Base-by-base conservation (phyloP, 2,113 vertebrate genomes). In the Hyla sarda region DNA sequence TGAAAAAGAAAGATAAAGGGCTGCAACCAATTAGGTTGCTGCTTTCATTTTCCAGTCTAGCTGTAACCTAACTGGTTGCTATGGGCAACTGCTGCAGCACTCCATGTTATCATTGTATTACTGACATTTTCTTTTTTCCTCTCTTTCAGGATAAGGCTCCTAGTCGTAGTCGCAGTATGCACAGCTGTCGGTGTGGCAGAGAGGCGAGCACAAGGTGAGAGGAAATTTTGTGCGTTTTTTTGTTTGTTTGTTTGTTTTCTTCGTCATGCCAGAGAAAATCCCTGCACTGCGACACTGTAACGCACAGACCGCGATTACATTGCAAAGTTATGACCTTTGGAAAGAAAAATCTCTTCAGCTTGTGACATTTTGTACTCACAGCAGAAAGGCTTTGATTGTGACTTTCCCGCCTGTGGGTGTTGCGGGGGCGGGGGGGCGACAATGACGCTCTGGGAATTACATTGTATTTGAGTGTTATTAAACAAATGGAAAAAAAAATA, bases 111-210 rank as follows among this genome's bases (percentile, higher is more conserved):
- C 9, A 17, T 8, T 48, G 3, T 80, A 30, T n/a, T 60, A 60
- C 28, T 81, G 8, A 25, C 7, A 37, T 50, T 25, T 10, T 83
- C 72, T 89, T 72, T 72, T 32, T 37, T 30, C 77, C 75, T 89
- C 72, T 73, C 45, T 90, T 92, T n/a, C 69, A 99, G 98, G 96
- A 97, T 95, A 94, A 92, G 92, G 89, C 87, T 97, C 90, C 92
- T 96, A 89, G 91, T 96, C 91, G 94, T 96, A 90, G 91, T 97
- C 92, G 92, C 96, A 93, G 90, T 95, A 97, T 99, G 97, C 91
- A 88, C 94, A 91, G 92, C 93, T 90, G 93, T 93, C 88, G 90
- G 93, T 90, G 90, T 93, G 93, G 93, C 93, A 91, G 92, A 95
- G 92, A 93, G 92, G 88, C 93, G 92, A 89, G 92, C 94, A 89